A percentile compares a stretch with the other conserved stretches of the same genome.
Evolutionary conservation across 2,888 invertebrate species (phyloP).

Genomic region (Andrena trimmerana): DNA sequence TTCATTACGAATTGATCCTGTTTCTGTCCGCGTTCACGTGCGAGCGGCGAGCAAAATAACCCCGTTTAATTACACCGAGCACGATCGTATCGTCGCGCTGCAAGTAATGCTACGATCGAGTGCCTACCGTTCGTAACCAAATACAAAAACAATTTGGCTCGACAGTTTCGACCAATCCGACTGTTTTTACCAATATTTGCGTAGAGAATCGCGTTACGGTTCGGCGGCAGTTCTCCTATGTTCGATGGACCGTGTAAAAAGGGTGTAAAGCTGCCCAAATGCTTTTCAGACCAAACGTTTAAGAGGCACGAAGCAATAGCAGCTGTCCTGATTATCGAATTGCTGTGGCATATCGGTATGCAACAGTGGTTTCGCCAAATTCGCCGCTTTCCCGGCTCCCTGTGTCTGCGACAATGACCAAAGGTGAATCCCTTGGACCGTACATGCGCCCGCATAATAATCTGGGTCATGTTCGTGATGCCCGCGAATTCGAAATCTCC

Average conservation of each 20-base stretch:
- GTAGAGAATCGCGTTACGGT: not conserved
- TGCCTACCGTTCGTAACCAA: not conserved
- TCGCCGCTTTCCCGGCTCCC: constrained; percentile 29
- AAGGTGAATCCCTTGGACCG: constrained; percentile 4
- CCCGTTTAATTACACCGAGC: constrained; percentile 13
- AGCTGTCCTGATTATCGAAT: constrained; percentile 41
- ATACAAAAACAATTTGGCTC: constrained; percentile 11
- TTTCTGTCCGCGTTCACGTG: constrained; percentile 7
- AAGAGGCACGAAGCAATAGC: constrained; percentile 21
- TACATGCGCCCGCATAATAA: constrained; percentile 17
- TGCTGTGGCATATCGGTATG: constrained; percentile 36
- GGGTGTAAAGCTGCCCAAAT: not conserved
- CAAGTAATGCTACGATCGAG: constrained; percentile 8
- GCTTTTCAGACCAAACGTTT: constrained; percentile 6
- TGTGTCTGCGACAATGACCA: constrained; percentile 17
- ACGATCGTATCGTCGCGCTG: constrained; percentile 7
- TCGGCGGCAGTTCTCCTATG: not conserved
- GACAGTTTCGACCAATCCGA: not conserved
- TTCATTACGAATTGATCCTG: constrained; percentile 33
- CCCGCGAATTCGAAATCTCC: not conserved
- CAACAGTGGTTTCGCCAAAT: constrained; percentile 44
- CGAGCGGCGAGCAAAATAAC: constrained; percentile 16
- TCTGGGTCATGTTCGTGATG: constrained; percentile 25
- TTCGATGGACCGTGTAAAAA: no score
- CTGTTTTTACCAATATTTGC: not conserved